Evolutionary conservation across 2,888 invertebrate genomes (phyloP), one percentile per base, ranked within the genome.

Genomic region (Ichneumoninae sp.): DNA sequence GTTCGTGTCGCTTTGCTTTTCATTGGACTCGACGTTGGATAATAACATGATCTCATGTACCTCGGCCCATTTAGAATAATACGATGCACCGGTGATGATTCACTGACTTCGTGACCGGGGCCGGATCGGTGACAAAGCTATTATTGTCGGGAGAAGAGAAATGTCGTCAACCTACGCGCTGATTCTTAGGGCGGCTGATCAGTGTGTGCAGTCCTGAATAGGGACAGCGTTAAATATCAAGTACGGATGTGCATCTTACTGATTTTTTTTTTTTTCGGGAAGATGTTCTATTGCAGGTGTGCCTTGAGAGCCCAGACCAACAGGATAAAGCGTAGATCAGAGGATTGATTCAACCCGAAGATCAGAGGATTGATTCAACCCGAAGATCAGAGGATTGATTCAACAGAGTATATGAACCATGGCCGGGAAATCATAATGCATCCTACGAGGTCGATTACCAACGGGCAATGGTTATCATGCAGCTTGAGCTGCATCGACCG

Each of bases 271-370:
- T 30, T 0, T 19, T 33, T 13, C 8, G 16, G 13, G 68, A 65
- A 57, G 65, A 98, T 97, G 97, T 96, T 30, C 97, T 97, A 62
- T 96, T 96, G 19, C 96, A 96, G 85, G 97, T 94, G 70, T 97
- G 97, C 10, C 96, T 96, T 44, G 97, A 93, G 62, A 97, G 94
- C 82, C 96, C 94, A 97, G 94, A 82, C 96, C 94, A 0, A 96
- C 96, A 3, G 94, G 26, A 89, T 96, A 95, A 1, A 96, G 90
- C 94, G 95, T 47, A 95, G 0, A 94, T 93, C 0, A n/a, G n/a
- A n/a, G n/a, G n/a, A n/a, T n/a, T n/a, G n/a, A n/a, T 95, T 93
- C 85, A 94, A 95, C 3, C 94, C 92, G 0, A 96, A 96, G 93
- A 95, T 96, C 44, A 96, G 95, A 50, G 97, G 95, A 19, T 97